Conservation (phyloP, 2,113 vertebrate genomes). For the Phalacrocorax brasilianus region DNA sequence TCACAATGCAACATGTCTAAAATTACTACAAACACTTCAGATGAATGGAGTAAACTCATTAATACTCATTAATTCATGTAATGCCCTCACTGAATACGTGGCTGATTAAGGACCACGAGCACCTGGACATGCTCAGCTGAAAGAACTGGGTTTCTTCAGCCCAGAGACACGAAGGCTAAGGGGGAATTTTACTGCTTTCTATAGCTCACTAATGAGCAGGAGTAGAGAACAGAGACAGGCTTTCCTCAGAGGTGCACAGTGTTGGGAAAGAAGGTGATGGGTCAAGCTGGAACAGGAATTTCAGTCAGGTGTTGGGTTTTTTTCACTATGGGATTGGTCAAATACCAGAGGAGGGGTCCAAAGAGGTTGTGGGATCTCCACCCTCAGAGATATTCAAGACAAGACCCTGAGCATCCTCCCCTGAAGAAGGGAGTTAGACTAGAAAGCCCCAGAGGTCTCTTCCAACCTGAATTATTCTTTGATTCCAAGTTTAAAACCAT, state of each 20-base stretch:
- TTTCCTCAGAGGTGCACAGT: background rate
- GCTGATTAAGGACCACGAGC: background rate
- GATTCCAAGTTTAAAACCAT: background rate
- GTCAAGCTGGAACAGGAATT: background rate
- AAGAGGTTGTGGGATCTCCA: background rate
- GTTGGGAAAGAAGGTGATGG: background rate
- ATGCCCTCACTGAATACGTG: background rate
- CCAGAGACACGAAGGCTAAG: background rate
- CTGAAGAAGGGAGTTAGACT: background rate
- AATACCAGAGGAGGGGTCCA: background rate
- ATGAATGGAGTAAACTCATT: background rate
- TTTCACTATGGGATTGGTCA: background rate
- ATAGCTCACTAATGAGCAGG: accelerated
- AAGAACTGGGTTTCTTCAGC: background rate
- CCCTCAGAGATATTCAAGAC: background rate
- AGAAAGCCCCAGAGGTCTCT: background rate
- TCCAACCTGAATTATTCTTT: background rate
- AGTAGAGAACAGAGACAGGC: background rate
- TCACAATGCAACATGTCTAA: accelerated
- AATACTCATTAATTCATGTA: background rate
- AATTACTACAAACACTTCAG: accelerated
- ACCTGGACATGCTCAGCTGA: background rate
- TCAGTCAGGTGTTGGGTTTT: too few relatives aligned
- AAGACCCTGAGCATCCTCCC: background rate
- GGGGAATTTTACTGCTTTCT: background rate